phyloP scores from a whole-genome alignment of 2,797 vertebrate species.

The Peromyscus eremicus region DNA sequence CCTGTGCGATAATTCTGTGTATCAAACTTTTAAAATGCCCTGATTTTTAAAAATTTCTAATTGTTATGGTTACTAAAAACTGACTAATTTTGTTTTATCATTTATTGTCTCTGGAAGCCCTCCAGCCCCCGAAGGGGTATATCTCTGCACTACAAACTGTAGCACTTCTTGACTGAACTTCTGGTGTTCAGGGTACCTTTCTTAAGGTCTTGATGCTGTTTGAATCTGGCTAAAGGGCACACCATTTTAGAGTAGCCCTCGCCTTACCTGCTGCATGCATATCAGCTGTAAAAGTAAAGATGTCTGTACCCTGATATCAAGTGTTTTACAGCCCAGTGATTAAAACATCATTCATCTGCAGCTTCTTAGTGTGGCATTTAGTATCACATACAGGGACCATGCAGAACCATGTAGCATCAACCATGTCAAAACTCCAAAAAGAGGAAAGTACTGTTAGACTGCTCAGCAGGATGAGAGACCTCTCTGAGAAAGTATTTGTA shows the following conservation, averaged over 20 bases:
- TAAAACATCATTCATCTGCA: background rate
- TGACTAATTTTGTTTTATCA: background rate
- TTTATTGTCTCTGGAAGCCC: background rate
- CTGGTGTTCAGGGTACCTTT: background rate
- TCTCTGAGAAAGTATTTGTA: background rate
- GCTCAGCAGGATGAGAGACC: background rate
- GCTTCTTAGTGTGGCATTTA: background rate
- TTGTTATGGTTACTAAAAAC: background rate
- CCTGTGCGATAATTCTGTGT: background rate
- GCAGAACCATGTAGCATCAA: background rate
- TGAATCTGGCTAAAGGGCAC: background rate
- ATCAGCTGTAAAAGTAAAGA: conserved; percentile 7
- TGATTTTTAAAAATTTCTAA: background rate
- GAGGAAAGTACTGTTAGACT: background rate
- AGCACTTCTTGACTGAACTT: background rate
- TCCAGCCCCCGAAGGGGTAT: background rate
- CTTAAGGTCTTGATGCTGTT: background rate
- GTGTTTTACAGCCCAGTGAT: background rate
- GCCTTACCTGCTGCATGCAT: background rate
- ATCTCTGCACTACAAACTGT: background rate
- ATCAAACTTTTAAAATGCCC: conserved; percentile 5
- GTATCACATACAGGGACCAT: background rate
- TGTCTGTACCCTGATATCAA: background rate
- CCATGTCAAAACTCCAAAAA: background rate
- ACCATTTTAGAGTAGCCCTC: background rate